Evolutionary conservation across 2,797 vertebrate species (phyloP).

Genomic region (Pitangus sulphuratus): DNA sequence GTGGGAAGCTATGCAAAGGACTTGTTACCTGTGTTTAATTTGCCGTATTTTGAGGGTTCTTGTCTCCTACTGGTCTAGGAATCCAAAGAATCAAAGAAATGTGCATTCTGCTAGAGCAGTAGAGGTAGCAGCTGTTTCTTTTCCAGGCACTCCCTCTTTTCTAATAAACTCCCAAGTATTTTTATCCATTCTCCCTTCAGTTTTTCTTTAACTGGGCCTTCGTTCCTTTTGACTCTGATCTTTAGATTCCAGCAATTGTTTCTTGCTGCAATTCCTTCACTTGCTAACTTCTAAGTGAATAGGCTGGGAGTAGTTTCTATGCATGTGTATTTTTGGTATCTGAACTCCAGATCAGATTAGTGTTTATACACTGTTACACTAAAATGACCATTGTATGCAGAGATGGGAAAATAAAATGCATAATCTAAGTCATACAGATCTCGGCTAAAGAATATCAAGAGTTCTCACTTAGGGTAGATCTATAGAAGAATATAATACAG

Average conservation of each 20-base stretch:
- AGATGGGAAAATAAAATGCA: not conserved
- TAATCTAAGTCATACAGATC: not conserved
- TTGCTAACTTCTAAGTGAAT: not conserved
- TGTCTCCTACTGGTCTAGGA: slow-evolving; percentile 11
- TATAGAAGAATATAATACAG: not conserved
- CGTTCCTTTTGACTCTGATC: not conserved
- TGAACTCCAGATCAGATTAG: not conserved
- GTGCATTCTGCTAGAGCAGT: not conserved
- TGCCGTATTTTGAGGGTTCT: not conserved
- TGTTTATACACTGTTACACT: not conserved
- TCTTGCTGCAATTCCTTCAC: not conserved
- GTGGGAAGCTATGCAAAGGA: not conserved
- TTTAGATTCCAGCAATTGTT: not conserved
- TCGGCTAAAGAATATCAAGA: not conserved
- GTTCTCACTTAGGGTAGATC: not conserved
- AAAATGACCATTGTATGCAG: not conserved
- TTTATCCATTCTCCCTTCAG: not conserved
- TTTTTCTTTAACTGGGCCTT: not conserved
- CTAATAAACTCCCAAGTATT: not conserved
- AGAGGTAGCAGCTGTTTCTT: slow-evolving; percentile 23
- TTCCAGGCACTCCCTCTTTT: not conserved
- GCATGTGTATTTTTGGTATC: not conserved
- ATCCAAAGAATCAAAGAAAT: slow-evolving; percentile 29
- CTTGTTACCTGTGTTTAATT: not conserved
- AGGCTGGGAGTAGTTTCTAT: not conserved